Evolutionary conservation across 2,797 vertebrate genomes (phyloP), one percentile per base, ranked within the genome.

Genomic region (Gymnodraco acuticeps): DNA sequence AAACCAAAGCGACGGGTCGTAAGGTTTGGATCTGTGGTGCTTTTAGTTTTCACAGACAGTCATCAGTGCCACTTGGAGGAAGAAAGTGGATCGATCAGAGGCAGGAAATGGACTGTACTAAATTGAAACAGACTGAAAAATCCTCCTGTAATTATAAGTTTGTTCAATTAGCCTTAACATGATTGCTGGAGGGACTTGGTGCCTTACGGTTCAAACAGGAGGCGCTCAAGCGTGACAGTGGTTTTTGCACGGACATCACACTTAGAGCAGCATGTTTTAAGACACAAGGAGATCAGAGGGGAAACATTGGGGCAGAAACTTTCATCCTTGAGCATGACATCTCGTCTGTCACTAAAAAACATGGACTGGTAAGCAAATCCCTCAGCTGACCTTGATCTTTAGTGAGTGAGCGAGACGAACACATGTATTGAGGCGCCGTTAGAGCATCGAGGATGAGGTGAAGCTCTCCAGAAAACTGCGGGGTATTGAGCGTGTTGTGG

Each of bases 121-220:
- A 87, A 88, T 70, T 73, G 50, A 86, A 89, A 84, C 51, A 41
- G 83, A 73, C 67, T 65, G 76, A 80, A 70, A 69, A 72, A 48
- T 61, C 77, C 42, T 68, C 16, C 69, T 73, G 60, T 75, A 87
- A 84, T 87, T 83, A 85, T 73, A 70, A 73, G 16, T 46, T 71
- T 80, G 84, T 82, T 91, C 51, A 88, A 85, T 88, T 88, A 88
- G 14, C 77, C 82, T 77, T 63, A 76, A 70, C 78, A 74, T 76
- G 76, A 87, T 81, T 78, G 77, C 82, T 64, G 64, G 69, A 69
- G 73, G 79, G 71, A 74, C 66, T 65, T 20, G 61, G 20, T 74
- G 67, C 64, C 71, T 45, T 70, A 63, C 46, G 70, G 33, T 59
- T 82, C 17, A 17, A 54, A 58, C 70, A 38, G 60, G 52, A 52